Base-by-base conservation (phyloP, 2,888 invertebrate species). In the Crepidodera aurea region DNA sequence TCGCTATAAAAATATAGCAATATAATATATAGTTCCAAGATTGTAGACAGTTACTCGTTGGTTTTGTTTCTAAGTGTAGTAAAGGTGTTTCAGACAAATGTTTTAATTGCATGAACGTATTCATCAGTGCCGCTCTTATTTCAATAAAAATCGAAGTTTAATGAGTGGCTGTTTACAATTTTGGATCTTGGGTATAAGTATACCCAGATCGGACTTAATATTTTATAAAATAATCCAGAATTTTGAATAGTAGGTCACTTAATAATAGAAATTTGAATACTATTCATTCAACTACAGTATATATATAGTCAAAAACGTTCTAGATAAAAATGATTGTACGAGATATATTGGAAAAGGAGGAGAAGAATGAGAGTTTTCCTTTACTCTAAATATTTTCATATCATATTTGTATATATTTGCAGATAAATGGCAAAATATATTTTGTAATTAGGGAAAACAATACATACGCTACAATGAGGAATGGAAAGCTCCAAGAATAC, bases 261-360 rank as follows among this genome's bases (percentile, higher is more conserved):
- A 46, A 42, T 53, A 59, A n/a, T n/a, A n/a, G n/a, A 55, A 54
- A 64, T 64, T 40, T 55, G 46, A 58, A 46, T 50, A 58, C 62
- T 61, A 66, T 54, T 37, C 29, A 66, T 54, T 37, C 29, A 60
- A 29, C 70, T 71, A 73, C 71, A 73, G 70, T 73, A 73, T 68
- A 71, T n/a, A n/a, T 65, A 62, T 66, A 62, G 65, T 68, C 66
- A 64, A 72, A 72, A 71, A 71, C 68, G 65, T 67, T 62, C 69
- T 72, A 70, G 65, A 64, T 68, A 68, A 71, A 71, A 73, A 73
- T 73, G 71, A 72, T 72, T 72, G 72, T 72, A 72, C 72, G 59
- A 69, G 58, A 64, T 62, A 63, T 64, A 66, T 66, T 65, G 62
- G 60, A 64, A 64, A 67, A 54, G 51, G 60, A 60, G 55, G 19